phyloP scores from a whole-genome alignment of 2,113 vertebrate genomes.

The Rhinolophus ferrumequinum region DNA sequence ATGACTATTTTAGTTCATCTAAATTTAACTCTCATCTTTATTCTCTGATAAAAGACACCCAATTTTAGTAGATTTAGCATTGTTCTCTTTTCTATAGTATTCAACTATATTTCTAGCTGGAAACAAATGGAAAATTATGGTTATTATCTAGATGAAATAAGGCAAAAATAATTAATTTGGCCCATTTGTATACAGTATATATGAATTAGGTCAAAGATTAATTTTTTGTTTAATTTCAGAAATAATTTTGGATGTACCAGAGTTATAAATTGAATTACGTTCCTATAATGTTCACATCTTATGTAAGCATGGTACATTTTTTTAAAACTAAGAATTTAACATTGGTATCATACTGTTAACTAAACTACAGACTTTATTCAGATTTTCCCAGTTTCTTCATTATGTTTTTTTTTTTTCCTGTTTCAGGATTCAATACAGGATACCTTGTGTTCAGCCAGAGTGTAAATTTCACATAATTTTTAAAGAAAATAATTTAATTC shows the following conservation, averaged over 20 bases:
- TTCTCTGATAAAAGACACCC: neutral
- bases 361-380: neutral
- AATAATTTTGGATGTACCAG: neutral
- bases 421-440: neutral
- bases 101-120: neutral
- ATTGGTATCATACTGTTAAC: neutral
- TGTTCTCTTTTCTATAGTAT: neutral
- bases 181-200: neutral
- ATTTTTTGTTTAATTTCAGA: neutral
- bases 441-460: neutral
- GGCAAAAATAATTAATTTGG: neutral
- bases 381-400: neutral
- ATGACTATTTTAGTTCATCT: neutral
- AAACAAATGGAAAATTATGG: neutral
- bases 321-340: neutral
- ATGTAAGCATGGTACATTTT: neutral
- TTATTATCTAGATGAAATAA: neutral
- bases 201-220: neutral
- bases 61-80: neutral
- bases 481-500: neutral
- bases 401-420: neutral
- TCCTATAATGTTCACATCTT: neutral
- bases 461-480: neutral
- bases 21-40: neutral
- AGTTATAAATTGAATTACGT: neutral